A percentile compares a stretch with the other conserved stretches of the same genome.
Evolutionary conservation across 1,140 invertebrate species (phyloP).

Genomic region (Aphaenogaster ashmeadi): DNA sequence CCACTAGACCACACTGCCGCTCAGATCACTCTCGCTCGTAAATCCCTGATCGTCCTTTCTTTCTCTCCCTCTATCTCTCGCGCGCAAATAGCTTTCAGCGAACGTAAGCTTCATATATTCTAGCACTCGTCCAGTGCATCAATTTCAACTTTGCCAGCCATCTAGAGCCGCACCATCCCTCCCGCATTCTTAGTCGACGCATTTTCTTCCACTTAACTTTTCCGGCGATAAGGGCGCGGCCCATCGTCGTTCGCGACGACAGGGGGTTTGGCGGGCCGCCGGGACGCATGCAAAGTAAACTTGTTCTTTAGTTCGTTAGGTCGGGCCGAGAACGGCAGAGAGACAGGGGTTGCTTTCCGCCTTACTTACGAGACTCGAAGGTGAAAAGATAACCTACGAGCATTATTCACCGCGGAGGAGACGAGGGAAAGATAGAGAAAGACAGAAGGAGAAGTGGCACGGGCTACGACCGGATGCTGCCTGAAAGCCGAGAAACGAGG

Average conservation of each 20-base stretch:
- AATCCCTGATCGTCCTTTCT: not conserved
- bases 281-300: constrained; percentile 80
- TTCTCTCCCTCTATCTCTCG: not conserved
- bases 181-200: constrained; percentile 76
- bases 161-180: constrained; percentile 44
- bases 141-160: constrained; percentile 82
- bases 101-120: constrained; percentile 67
- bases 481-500: constrained; percentile 35
- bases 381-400: constrained; percentile 85
- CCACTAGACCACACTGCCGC: too few relatives aligned
- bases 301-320: constrained; percentile 86
- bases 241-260: constrained; percentile 53
- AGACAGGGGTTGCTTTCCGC: constrained; percentile 66
- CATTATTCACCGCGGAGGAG: constrained; percentile 82
- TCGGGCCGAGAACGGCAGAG: constrained; percentile 52
- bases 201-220: constrained; percentile 87
- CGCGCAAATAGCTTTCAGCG: constrained; percentile 40
- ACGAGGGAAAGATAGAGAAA: not conserved
- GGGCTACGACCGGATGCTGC: constrained; percentile 53
- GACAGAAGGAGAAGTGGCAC: not conserved
- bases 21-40: too few relatives aligned
- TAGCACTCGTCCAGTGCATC: constrained; percentile 81
- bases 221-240: constrained; percentile 80
- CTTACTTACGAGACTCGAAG: constrained; percentile 84
- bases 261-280: constrained; percentile 57